Conservation (phyloP, 2,888 invertebrate species). For the Hecatera dysodea region DNA sequence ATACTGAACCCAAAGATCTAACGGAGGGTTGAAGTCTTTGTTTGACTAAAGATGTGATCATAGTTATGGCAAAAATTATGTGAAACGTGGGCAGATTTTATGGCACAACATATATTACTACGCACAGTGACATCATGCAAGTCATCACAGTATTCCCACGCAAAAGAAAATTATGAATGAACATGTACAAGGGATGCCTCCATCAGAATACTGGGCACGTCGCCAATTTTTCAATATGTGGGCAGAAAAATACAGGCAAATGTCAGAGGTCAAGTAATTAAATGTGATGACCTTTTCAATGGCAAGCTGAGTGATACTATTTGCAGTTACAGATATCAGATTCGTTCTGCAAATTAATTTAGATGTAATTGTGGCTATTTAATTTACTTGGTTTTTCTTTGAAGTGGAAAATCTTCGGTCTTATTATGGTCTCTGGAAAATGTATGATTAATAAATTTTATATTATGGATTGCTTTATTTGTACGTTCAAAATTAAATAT, state of each 20-base stretch:
- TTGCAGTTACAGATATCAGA: conserved; percentile 59
- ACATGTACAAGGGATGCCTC: conserved; percentile 68
- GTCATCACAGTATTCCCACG: conserved; percentile 25
- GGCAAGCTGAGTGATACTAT: conserved; percentile 54
- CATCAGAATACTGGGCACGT: conserved; percentile 77
- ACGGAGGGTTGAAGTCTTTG: not conserved
- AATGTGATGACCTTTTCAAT: conserved; percentile 63
- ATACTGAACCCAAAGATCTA: not conserved
- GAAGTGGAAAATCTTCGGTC: not conserved
- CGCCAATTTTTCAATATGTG: conserved; percentile 71
- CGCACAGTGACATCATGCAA: conserved; percentile 32
- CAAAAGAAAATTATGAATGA: conserved; percentile 80
- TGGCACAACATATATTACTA: conserved; percentile 16
- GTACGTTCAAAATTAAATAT: not conserved
- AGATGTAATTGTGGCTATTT: not conserved
- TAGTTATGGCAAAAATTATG: not conserved
- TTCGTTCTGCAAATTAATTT: conserved; percentile 34
- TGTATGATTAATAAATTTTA: not conserved
- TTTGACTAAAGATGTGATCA: not conserved
- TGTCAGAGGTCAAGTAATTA: conserved; percentile 76
- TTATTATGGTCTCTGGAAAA: not conserved
- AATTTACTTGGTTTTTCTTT: not conserved
- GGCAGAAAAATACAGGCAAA: conserved; percentile 74
- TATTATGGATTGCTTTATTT: not conserved
- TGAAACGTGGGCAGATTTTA: conserved; percentile 21